Evolutionary conservation across 2,888 invertebrate species (phyloP), one percentile per base, ranked within the genome.

Genomic region (Laothoe populi): DNA sequence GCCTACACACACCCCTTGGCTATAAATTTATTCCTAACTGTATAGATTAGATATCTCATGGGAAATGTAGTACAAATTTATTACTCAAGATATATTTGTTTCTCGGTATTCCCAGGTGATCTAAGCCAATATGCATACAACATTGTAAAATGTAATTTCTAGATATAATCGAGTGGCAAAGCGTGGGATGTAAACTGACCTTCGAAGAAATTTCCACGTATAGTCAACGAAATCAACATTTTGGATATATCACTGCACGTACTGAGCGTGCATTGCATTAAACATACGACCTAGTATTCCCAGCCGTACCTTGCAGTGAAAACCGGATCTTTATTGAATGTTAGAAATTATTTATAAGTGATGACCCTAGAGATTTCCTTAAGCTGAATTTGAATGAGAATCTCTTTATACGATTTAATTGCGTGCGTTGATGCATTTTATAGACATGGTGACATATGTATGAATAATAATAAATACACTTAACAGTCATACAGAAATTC

Each of bases 321-420:
- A 73, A 72, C 73, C 73, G 73, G 72, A 73, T 58, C 58, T 38
- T 61, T 61, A 61, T 61, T 61, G 49, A 53, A 61, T 53, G 49
- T 53, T 53, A 11, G 42, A 49, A 61, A 53, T 60, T 26, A 48
- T 53, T 53, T 53, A 49, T 49, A 53, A 8, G 7, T 19, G 19
- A 44, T 53, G 53, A 53, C 53, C 53, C 31, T 19, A n/a, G 49
- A 23, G 23, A 23, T 46, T 53, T 31, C 31, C 31, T 4, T 19
- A 42, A n/a, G 19, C 2, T 44, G 19, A 19, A 44, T 44, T 19
- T 44, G 19, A 44, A 44, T 44, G 19, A 19, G 42, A 44, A 44
- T 44, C 19, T 19, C 4, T 44, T 44, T 19, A 40, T 40, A n/a
- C 4, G 8, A 19, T 16, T 7, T 19, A 44, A 19, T 19, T 19